Evolutionary conservation across 1,140 invertebrate species (phyloP), one percentile per base, ranked within the genome.

Genomic region (Bombus confusus): DNA sequence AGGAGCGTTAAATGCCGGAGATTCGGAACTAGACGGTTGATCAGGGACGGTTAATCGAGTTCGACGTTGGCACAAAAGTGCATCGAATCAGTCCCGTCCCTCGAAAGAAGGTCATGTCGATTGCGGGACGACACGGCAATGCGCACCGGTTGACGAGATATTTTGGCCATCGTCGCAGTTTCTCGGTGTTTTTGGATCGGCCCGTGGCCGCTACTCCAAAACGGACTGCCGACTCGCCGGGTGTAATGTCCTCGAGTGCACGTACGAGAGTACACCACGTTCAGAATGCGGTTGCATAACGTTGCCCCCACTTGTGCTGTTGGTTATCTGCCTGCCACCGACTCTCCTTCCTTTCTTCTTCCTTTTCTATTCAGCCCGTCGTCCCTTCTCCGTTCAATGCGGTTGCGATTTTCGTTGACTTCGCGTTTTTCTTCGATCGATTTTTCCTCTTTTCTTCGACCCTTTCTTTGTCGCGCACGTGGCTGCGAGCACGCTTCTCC

Each of bases 231-330:
- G 72, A 90, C 74, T 83, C 89, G 87, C 74, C 81, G 87, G 83
- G 89, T 86, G 90, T 91, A 91, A 91, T 86, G 90, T 91, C 87
- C 89, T 91, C 89, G 86, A 86, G 84, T 91, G 86, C 90, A 89
- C 80, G 77, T 87, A 66, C 62, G 72, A 85, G 75, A 76, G 77
- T 85, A 85, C 84, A 79, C 84, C 71, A 68, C 83, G 85, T 72
- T 85, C 78, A 89, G 90, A 91, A 91, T 91, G 90, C 86, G 83
- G 88, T 91, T 91, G 90, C 90, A 88, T 91, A 91, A 91, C 84
- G 80, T 62, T 64, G 13, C n/a, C 68, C 37, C 62, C 62, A 62
- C 86, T 73, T 31, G 13, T 18, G 18, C 31, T 25, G 31, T 22
- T 31, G 66, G 15, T 10, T 68, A 34, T 68, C 31, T 68, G 28